phyloP scores from a whole-genome alignment of 2,797 vertebrate species.

The Esox masquinongy region DNA sequence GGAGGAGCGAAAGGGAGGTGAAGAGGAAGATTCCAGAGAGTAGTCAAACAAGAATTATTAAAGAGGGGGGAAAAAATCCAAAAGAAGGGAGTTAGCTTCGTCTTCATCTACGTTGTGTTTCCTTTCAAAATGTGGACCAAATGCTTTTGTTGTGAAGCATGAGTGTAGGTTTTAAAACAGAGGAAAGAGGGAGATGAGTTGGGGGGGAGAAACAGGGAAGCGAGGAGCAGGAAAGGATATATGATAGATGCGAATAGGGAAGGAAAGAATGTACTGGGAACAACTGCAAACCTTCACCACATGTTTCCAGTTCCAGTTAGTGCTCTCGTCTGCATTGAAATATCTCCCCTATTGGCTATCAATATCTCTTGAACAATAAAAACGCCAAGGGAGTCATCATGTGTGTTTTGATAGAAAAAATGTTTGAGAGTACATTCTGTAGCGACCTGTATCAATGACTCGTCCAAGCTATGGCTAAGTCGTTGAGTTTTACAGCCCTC shows the following conservation, averaged over 20 bases:
- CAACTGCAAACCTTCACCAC: constrained; percentile 68
- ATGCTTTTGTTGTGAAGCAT: too few species aligned
- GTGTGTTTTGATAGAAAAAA: constrained; percentile 42
- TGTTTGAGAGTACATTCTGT: constrained; percentile 26
- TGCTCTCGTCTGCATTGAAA: constrained; percentile 31
- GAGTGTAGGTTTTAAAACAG: constrained; percentile 36
- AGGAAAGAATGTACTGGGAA: constrained; percentile 71
- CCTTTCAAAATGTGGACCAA: constrained; percentile 77
- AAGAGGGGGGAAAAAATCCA: neutral
- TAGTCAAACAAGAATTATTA: neutral
- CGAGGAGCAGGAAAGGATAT: neutral
- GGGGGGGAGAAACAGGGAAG: constrained; percentile 13
- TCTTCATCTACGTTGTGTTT: constrained; percentile 71
- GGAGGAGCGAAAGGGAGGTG: constrained; percentile 27
- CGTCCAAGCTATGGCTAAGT: constrained; percentile 33
- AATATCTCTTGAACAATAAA: constrained; percentile 60
- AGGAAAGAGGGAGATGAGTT: constrained; percentile 39
- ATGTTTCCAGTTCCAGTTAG: constrained; percentile 73
- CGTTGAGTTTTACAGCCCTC: constrained; percentile 42
- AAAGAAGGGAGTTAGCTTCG: constrained; percentile 2
- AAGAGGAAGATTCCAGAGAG: neutral
- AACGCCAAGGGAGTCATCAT: constrained; percentile 50
- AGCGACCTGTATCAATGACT: constrained; percentile 48
- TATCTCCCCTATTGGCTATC: constrained; percentile 59
- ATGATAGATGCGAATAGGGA: constrained; percentile 20